A percentile compares a stretch with the other conserved stretches of the same genome.
phyloP scores from a whole-genome alignment of 1,140 invertebrate genomes.

The Acromyrmex heyeri region DNA sequence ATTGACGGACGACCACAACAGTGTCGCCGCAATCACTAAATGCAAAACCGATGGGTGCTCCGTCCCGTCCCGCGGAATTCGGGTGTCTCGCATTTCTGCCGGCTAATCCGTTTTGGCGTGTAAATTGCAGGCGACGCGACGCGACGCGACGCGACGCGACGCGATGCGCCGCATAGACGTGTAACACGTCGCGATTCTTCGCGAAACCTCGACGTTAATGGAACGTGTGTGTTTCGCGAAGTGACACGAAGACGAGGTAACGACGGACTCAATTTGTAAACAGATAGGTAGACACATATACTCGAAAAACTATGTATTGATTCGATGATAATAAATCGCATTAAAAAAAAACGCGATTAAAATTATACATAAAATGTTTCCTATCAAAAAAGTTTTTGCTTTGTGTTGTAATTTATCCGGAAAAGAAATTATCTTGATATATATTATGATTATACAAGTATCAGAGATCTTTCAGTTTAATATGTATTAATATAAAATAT shows the following conservation, averaged over 20 bases:
- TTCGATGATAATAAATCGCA: background rate
- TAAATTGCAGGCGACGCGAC: slow-evolving; percentile 53
- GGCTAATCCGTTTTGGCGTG: slow-evolving; percentile 63
- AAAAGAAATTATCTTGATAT: slow-evolving; percentile 3
- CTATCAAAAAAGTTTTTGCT: background rate
- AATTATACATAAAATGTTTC: background rate
- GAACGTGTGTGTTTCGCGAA: background rate
- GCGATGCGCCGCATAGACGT: background rate
- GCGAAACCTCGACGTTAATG: slow-evolving; percentile 24
- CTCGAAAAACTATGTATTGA: background rate
- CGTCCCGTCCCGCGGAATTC: slow-evolving; percentile 20
- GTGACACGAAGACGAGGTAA: background rate
- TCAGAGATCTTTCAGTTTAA: background rate
- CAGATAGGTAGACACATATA: background rate
- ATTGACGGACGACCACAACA: slow-evolving; percentile 72
- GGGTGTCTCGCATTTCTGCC: background rate
- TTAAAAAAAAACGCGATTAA: slow-evolving; percentile 23
- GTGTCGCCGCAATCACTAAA: slow-evolving; percentile 71
- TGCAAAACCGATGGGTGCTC: slow-evolving; percentile 64
- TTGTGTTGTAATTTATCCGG: background rate
- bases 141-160: background rate
- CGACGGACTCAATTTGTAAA: background rate
- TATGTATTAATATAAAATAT: background rate
- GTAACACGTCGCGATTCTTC: slow-evolving; percentile 41
- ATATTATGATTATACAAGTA: background rate